phyloP scores from a whole-genome alignment of 2,888 invertebrate genomes.

The Uropetala carovei region DNA sequence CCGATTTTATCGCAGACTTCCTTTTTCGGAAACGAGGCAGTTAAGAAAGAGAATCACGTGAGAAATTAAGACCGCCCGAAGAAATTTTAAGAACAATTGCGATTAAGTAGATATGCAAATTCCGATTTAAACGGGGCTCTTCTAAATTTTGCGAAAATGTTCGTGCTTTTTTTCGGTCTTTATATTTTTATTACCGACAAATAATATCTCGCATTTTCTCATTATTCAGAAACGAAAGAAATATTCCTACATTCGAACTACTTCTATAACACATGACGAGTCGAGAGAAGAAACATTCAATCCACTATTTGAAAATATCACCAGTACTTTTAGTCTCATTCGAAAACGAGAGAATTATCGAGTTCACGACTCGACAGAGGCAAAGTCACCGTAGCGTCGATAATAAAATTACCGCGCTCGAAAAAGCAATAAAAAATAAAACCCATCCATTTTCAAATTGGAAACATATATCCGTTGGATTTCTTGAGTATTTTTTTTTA shows the following conservation, averaged over 20 bases:
- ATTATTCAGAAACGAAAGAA: too few relatives aligned
- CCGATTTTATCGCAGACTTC: not conserved
- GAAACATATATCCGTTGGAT: not conserved
- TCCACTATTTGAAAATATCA: too few relatives aligned
- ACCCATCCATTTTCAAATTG: not conserved
- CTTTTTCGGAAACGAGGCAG: not conserved
- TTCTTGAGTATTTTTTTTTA: not conserved
- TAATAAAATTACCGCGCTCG: too few relatives aligned
- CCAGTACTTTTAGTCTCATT: too few relatives aligned
- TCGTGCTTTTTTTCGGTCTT: not conserved
- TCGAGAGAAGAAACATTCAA: too few relatives aligned
- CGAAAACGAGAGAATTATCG: too few relatives aligned
- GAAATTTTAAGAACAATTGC: not conserved
- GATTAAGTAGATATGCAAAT: conserved; percentile 11
- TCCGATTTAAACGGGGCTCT: not conserved
- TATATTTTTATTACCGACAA: not conserved
- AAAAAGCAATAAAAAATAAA: not conserved
- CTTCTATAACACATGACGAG: too few relatives aligned
- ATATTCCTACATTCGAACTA: too few relatives aligned
- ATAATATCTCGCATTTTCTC: too few relatives aligned
- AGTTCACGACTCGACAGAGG: too few relatives aligned
- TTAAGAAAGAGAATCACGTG: not conserved
- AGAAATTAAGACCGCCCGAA: not conserved
- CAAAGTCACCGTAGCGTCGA: too few relatives aligned
- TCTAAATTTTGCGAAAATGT: not conserved